Evolutionary conservation across 2,797 vertebrate species (phyloP), one percentile per base, ranked within the genome.

Genomic region (Zalophus californianus): DNA sequence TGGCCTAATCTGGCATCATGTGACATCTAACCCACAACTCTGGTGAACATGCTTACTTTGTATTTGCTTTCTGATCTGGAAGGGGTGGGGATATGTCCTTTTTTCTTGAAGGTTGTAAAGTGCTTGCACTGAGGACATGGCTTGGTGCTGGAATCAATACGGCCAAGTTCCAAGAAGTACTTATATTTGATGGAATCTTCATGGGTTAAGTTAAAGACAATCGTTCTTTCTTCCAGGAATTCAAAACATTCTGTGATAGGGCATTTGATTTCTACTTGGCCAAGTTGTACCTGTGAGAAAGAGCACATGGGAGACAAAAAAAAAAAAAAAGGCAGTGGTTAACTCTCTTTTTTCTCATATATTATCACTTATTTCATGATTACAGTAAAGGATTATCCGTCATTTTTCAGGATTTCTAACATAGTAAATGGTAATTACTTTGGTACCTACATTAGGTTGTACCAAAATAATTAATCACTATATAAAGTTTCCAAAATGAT

Each of bases 41-140:
- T 95, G 96, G 97, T 94, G 98, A 98, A 89, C 70, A 79, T 97
- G 98, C 99, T 99, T 98, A 99, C 99, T 99, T 99, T 99, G 98
- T 99, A 99, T 98, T 99, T 99, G 98, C 99, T 99, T 98, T 99
- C 99, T 9, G 99, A 98, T 98, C 99, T 99, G 98, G 98, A 99
- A 96, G 98, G 98, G 78, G 98, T 98, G 97, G 99, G 99, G 97
- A 98, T 98, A 98, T 99, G 99, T 98, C 98, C 98, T 98, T 98
- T 99, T 97, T 98, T 99, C 98, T 99, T 99, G 98, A 99, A 99
- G 32, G 99, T 99, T 97, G 99, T 99, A 99, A 99, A 99, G 97
- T 99, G 99, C 98, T 99, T 99, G 99, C 99, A 99, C 98, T 99
- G 99, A 64, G 99, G 99, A 96, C 99, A 99, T 75, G 99, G 99